phyloP scores from a whole-genome alignment of 2,797 vertebrate species.

The Parauchenoglanis punctatus region DNA sequence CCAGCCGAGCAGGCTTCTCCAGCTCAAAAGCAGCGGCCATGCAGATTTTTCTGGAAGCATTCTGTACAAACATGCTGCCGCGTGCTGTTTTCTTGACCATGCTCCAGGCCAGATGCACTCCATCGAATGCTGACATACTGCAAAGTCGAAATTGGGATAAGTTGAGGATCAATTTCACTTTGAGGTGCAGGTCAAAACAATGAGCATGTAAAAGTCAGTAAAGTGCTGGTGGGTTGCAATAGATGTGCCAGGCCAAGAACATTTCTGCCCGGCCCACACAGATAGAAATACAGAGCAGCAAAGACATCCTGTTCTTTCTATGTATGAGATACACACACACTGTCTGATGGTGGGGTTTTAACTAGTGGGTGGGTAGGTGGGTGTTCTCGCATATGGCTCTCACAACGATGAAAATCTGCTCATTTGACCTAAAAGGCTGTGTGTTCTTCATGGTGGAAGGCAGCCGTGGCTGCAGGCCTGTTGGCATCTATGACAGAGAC shows the following conservation, averaged over 20 bases:
- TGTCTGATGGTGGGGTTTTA: conserved; percentile 28
- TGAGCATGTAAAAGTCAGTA: conserved; percentile 22
- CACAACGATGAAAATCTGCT: conserved; percentile 46
- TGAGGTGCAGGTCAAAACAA: conserved; percentile 14
- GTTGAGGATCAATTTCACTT: conserved; percentile 18
- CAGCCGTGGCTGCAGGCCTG: conserved; percentile 44
- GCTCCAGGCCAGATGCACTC: conserved; percentile 21
- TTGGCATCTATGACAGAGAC: conserved; percentile 38
- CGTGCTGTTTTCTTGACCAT: conserved; percentile 9
- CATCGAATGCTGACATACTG: conserved; percentile 8
- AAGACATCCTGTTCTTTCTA: conserved; percentile 51
- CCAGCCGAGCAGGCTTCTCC: conserved; percentile 20
- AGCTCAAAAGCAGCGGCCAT: background rate
- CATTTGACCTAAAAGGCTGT: conserved; percentile 47
- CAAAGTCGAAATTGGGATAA: conserved; percentile 4
- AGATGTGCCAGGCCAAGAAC: conserved; percentile 38
- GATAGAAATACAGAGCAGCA: conserved; percentile 35
- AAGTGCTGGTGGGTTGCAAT: conserved; percentile 21
- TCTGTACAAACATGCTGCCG: background rate
- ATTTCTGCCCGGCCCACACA: conserved; percentile 51
- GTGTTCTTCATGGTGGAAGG: conserved; percentile 50
- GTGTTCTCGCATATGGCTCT: conserved; percentile 47
- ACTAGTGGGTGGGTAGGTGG: conserved; percentile 4
- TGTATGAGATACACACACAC: conserved; percentile 19
- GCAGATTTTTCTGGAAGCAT: conserved; percentile 11